A percentile compares a stretch with the other conserved stretches of the same genome.
phyloP scores from a whole-genome alignment of 1,140 invertebrate species.

The Drosophila pseudoananassae region DNA sequence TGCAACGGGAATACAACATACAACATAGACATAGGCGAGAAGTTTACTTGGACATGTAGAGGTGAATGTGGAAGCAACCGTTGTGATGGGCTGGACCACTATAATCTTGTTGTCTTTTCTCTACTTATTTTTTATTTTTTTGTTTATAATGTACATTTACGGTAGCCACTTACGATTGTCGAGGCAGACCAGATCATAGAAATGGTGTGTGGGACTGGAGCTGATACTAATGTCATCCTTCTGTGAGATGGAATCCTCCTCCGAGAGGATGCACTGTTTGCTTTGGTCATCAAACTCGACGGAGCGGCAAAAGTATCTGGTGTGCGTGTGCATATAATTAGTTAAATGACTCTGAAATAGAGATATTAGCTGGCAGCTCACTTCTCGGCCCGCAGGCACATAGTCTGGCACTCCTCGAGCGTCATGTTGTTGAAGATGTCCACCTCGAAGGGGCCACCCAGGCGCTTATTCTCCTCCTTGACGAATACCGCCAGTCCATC shows the following conservation, averaged over 20 bases:
- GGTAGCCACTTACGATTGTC: conserved; percentile 91
- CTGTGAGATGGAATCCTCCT: conserved; percentile 94
- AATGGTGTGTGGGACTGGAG: conserved; percentile 91
- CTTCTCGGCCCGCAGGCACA: conserved; percentile 91
- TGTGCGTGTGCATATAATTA: conserved; percentile 53
- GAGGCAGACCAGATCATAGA: conserved; percentile 93
- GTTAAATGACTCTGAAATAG: conserved; percentile 34
- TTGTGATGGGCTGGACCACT: conserved; percentile 37
- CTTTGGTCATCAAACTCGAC: conserved; percentile 95
- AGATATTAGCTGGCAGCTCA: conserved; percentile 80
- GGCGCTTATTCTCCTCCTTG: conserved; percentile 94
- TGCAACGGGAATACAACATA: conserved; percentile 82
- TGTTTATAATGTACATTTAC: conserved; percentile 26
- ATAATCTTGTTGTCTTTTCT: conserved; percentile 61
- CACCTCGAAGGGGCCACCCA: conserved; percentile 93
- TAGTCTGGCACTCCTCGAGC: conserved; percentile 92
- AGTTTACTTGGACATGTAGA: conserved; percentile 1
- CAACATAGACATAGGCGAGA: conserved; percentile 24
- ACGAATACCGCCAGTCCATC: conserved; percentile 94
- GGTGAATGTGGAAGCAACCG: conserved; percentile 43
- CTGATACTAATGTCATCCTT: conserved; percentile 92
- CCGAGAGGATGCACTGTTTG: conserved; percentile 92
- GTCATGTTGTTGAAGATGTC: conserved; percentile 94
- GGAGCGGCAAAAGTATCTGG: conserved; percentile 93
- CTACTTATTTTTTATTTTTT: conserved; percentile 13